Conservation (phyloP, 2,113 vertebrate species). For the Neomonachus schauinslandi region DNA sequence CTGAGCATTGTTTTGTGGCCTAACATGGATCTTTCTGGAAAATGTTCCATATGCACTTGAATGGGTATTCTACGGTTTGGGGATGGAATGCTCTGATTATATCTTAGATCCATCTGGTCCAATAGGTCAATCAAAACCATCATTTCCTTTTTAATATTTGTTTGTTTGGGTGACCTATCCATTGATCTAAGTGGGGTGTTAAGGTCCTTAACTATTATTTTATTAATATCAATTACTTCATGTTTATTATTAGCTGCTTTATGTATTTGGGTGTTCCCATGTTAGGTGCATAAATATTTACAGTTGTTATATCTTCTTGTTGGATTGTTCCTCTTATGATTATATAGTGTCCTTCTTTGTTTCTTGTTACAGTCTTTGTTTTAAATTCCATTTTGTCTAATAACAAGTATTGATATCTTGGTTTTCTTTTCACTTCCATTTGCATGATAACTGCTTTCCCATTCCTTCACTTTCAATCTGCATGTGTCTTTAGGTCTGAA, state of each 20-base stretch:
- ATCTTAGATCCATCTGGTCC: neutral
- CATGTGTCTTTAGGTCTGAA: neutral
- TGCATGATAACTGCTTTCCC: neutral
- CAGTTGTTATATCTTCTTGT: neutral
- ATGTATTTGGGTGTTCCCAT: neutral
- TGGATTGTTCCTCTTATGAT: neutral
- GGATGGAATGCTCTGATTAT: neutral
- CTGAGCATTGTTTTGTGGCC: neutral
- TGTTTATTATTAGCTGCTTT: neutral
- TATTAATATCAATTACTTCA: neutral
- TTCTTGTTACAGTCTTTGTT: neutral
- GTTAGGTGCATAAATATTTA: neutral
- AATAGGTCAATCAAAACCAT: neutral
- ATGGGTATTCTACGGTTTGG: neutral
- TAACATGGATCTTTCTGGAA: neutral
- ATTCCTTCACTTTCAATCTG: neutral
- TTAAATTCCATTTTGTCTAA: neutral
- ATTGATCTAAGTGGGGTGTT: neutral
- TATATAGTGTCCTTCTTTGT: neutral
- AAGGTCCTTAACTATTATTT: neutral
- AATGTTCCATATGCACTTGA: neutral
- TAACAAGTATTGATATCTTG: neutral
- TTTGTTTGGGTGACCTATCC: neutral
- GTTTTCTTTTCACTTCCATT: neutral
- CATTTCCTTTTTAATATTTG: neutral